A percentile compares a stretch with the other conserved stretches of the same genome.
Conservation (phyloP, 2,888 invertebrate species). For the Helicoverpa assulta region DNA sequence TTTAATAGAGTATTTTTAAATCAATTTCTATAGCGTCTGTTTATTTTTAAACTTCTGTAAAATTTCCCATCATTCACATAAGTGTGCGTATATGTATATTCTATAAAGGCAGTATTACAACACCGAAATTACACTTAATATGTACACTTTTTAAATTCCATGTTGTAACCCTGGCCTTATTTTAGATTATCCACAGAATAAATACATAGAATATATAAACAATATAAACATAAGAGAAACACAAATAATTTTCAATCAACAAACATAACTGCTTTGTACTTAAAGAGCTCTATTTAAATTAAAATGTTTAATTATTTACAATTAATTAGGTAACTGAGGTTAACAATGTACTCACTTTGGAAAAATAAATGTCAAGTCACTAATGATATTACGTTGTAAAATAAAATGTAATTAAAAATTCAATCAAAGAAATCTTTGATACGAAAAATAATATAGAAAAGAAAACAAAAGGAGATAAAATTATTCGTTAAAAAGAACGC, state of each 20-base stretch:
- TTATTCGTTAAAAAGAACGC: too few species aligned
- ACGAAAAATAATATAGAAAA: too few species aligned
- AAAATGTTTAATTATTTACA: slow-evolving; percentile 43
- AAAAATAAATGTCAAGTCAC: slow-evolving; percentile 22
- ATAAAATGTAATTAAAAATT: background rate
- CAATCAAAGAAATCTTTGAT: too few species aligned
- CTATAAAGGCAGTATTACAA: slow-evolving; percentile 23
- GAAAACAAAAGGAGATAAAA: background rate
- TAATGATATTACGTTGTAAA: background rate
- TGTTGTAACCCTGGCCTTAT: slow-evolving; percentile 27
- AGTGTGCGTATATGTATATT: slow-evolving; percentile 15
- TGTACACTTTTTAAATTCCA: slow-evolving; percentile 48
- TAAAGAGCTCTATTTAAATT: slow-evolving; percentile 57
- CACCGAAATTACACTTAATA: slow-evolving; percentile 40
- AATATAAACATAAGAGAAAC: slow-evolving; percentile 31
- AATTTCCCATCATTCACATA: slow-evolving; percentile 16
- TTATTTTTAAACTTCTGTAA: background rate
- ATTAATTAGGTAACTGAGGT: slow-evolving; percentile 19
- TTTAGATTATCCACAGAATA: slow-evolving; percentile 36
- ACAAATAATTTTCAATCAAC: slow-evolving; percentile 40
- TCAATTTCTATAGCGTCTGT: too few species aligned
- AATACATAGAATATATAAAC: slow-evolving; percentile 33
- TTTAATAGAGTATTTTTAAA: too few species aligned
- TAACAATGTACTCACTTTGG: slow-evolving; percentile 34
- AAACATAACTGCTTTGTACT: slow-evolving; percentile 65